phyloP scores from a whole-genome alignment of 2,888 invertebrate species.

The Mesochorus sp. region DNA sequence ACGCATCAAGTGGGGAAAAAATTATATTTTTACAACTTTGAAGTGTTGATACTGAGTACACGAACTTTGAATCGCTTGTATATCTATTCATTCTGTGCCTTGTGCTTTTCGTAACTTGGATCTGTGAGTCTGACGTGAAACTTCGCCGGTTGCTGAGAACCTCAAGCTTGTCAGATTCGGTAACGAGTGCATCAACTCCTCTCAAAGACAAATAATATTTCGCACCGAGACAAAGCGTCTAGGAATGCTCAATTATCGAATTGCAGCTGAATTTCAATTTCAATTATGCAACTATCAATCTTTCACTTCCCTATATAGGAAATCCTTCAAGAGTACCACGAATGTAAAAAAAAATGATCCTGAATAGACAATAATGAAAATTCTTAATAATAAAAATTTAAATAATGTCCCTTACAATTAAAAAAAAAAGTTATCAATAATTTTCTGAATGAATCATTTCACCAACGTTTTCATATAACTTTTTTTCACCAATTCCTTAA shows the following conservation, averaged over 20 bases:
- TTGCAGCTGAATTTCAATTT: conserved; percentile 1
- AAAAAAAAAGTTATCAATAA: too few species aligned
- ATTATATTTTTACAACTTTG: neutral
- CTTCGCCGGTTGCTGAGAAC: conserved; percentile 8
- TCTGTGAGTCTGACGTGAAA: conserved; percentile 13
- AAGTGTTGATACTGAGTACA: neutral
- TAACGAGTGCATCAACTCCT: conserved; percentile 10
- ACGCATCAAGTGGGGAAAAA: too few species aligned
- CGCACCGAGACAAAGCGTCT: neutral
- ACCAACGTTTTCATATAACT: too few species aligned
- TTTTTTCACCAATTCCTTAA: too few species aligned
- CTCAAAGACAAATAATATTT: conserved; percentile 12
- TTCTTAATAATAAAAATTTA: too few species aligned
- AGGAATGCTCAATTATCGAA: neutral
- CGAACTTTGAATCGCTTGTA: neutral
- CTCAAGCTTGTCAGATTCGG: neutral
- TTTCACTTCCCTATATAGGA: too few species aligned
- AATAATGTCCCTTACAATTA: too few species aligned
- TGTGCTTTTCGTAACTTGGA: conserved; percentile 17
- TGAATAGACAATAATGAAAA: too few species aligned
- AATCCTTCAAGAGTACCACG: too few species aligned
- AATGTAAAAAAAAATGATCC: too few species aligned
- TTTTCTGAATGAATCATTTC: too few species aligned
- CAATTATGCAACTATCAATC: too few species aligned
- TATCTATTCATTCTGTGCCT: conserved; percentile 1